phyloP scores from a whole-genome alignment of 2,888 invertebrate species.

The Rhorus exstirpatorius region DNA sequence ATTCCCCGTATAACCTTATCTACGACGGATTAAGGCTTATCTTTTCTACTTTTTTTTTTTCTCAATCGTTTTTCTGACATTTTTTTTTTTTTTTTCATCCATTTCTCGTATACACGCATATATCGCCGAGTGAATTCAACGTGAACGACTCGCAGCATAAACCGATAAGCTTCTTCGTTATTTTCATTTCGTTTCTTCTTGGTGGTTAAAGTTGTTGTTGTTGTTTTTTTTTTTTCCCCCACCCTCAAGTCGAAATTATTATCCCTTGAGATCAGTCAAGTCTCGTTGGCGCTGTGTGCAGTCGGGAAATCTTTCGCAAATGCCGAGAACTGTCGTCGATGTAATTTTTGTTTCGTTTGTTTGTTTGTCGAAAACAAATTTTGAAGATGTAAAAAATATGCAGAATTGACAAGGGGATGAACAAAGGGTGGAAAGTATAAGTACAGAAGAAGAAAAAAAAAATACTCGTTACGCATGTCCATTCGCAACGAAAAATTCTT shows the following conservation, averaged over 20 bases:
- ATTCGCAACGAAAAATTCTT: conserved; percentile 13
- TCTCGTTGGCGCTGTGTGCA: neutral
- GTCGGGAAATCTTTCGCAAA: conserved; percentile 39
- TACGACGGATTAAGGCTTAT: neutral
- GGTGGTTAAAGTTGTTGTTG: neutral
- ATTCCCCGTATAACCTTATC: conserved; percentile 1
- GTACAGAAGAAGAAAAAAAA: neutral
- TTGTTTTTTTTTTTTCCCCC: too few relatives aligned
- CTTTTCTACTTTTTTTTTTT: neutral
- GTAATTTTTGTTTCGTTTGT: too few relatives aligned
- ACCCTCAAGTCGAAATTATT: conserved; percentile 11
- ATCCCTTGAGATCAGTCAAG: neutral
- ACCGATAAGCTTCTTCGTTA: neutral
- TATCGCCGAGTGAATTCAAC: neutral
- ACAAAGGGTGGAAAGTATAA: neutral
- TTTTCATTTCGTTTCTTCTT: conserved; percentile 18
- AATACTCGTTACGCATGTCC: conserved; percentile 1
- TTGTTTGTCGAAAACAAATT: too few relatives aligned
- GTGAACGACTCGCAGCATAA: neutral
- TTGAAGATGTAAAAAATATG: neutral
- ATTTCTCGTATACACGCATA: neutral
- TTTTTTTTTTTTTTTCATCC: conserved; percentile 2
- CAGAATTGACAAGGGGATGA: neutral
- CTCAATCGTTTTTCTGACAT: too few relatives aligned
- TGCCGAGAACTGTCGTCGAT: neutral